Conservation (phyloP, 1,140 invertebrate genomes). For the Drosophila sucinea region DNA sequence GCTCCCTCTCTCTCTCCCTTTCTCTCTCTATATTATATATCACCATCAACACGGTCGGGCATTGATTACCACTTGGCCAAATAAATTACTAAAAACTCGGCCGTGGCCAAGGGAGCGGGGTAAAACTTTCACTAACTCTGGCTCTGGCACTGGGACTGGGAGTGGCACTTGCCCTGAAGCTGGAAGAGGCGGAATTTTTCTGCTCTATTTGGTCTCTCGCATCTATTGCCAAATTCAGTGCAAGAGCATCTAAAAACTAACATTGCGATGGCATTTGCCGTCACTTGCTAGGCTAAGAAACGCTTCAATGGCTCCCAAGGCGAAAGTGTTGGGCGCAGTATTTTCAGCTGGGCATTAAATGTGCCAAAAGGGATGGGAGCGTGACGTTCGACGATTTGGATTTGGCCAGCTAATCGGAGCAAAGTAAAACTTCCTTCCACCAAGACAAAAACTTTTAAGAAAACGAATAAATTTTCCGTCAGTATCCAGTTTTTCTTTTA, state of each 20-base stretch:
- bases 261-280: constrained; percentile 71
- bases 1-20: constrained; percentile 18
- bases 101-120: constrained; percentile 29
- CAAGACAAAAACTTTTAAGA: constrained; percentile 4
- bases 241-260: constrained; percentile 63
- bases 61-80: constrained; percentile 78
- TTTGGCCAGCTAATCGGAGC: background rate
- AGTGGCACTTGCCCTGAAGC: constrained; percentile 1
- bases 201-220: constrained; percentile 71
- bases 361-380: constrained; percentile 48
- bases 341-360: constrained; percentile 21
- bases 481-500: no score
- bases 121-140: constrained; percentile 61
- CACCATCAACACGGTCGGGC: constrained; percentile 27
- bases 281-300: constrained; percentile 41
- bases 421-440: constrained; percentile 4
- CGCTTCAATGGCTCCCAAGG: constrained; percentile 56
- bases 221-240: constrained; percentile 74
- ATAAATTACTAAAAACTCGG: constrained; percentile 67
- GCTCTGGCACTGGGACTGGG: constrained; percentile 13
- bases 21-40: constrained; percentile 52
- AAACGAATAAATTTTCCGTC: no score
- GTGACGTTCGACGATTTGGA: constrained; percentile 39
- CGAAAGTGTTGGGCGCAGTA: constrained; percentile 47
- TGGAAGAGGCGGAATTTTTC: constrained; percentile 68